Base-by-base conservation (phyloP, 2,797 vertebrate genomes). In the Rhinogobio ventralis region DNA sequence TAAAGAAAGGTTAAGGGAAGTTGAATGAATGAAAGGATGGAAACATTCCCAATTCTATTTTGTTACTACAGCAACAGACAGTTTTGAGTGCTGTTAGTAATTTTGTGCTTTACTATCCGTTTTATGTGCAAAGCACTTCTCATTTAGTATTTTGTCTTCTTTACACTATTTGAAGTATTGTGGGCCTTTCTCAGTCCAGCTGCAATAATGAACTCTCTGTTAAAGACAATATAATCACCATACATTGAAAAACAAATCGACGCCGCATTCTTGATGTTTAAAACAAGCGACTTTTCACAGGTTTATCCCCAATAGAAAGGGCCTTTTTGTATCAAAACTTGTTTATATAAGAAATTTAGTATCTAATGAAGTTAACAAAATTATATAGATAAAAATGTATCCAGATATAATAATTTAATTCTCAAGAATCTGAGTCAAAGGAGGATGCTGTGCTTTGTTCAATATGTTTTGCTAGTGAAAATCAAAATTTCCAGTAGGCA, bases 1-100 rank as follows among this genome's bases (percentile, higher is more conserved):
- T 90, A 90, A 75, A 60, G 79, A 85, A 87, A 86, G 87, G 73
- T 80, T 85, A 68, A 82, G 53, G 83, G 20, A 73, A 62, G 83
- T 60, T 51, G 55, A 60, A 66, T 81, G 82, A 78, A 80, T 77
- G 74, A 64, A 17, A 30, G 62, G 82, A 89, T 85, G 86, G 87
- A 90, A 88, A 86, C 84, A 91, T 86, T 71, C 80, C 87, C 86
- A 88, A 82, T 79, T 88, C 87, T 89, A 83, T 85, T 86, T 87
- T 86, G 87, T 90, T 92, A 86, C 85, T 42, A 66, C 84, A 85
- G 91, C 86, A 88, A 90, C 46, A 85, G 86, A 75, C 81, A 85
- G 80, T 68, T 89, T 83, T 88, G 79, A 86, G 84, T 87, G 87
- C 89, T 88, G 86, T 92, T 81, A 81, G 87, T 85, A 86, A 75